phyloP scores from a whole-genome alignment of 2,113 vertebrate species.

The Bubo scandiacus region DNA sequence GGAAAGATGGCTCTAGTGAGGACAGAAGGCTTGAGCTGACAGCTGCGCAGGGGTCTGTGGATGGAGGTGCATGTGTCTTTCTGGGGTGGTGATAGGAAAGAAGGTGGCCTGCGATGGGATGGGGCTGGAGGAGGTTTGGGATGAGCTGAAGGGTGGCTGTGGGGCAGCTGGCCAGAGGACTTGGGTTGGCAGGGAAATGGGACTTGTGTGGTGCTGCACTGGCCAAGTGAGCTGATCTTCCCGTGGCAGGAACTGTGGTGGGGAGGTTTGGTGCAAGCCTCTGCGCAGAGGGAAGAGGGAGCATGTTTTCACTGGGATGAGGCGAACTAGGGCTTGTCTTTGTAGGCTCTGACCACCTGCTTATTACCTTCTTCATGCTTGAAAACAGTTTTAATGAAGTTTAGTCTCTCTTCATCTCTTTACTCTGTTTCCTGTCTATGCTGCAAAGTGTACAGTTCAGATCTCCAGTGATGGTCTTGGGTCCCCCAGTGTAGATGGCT shows the following conservation, averaged over 20 bases:
- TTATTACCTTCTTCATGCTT: neutral
- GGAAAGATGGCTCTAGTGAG: neutral
- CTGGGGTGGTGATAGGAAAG: neutral
- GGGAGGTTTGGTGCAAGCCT: neutral
- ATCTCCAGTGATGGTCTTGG: neutral
- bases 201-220: neutral
- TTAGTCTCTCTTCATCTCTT: neutral
- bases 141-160: neutral
- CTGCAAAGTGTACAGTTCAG: neutral
- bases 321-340: neutral
- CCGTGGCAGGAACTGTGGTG: neutral
- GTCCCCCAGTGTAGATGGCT: neutral
- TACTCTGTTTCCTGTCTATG: neutral
- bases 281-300: neutral
- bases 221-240: neutral
- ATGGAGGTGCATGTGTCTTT: neutral
- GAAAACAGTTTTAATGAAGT: neutral
- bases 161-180: neutral
- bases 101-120: neutral
- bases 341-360: neutral
- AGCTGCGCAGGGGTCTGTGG: neutral
- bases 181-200: neutral
- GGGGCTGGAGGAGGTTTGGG: neutral
- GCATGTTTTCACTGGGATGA: fast-evolving
- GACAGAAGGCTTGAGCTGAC: neutral